phyloP scores from a whole-genome alignment of 2,888 invertebrate species.

The Galerucella calmariensis region DNA sequence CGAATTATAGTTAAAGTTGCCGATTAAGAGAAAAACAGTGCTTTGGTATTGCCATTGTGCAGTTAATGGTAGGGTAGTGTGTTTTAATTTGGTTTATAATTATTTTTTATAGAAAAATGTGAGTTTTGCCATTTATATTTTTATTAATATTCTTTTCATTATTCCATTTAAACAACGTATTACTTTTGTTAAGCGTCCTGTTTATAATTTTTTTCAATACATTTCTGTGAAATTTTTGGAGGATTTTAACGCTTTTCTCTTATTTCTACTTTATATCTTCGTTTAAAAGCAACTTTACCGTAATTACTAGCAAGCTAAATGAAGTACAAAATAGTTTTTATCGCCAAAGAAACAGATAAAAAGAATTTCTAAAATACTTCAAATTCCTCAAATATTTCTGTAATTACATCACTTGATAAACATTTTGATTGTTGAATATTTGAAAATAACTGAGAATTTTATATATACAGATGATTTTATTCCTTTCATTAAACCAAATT shows the following conservation, averaged over 20 bases:
- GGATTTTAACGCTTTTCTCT: background rate
- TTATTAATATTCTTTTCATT: background rate
- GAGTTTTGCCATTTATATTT: background rate
- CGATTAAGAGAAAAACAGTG: background rate
- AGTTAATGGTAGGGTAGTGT: background rate
- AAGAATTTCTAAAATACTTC: slow-evolving; percentile 37
- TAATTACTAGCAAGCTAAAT: background rate
- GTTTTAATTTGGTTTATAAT: slow-evolving; percentile 15
- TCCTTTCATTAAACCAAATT: slow-evolving; percentile 2
- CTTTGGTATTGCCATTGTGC: slow-evolving; percentile 11
- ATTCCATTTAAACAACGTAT: background rate
- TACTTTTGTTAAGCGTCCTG: too few species aligned
- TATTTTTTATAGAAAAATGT: slow-evolving; percentile 20
- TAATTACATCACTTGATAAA: slow-evolving; percentile 46
- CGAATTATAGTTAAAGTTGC: background rate
- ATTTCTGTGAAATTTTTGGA: background rate
- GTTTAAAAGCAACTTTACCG: background rate
- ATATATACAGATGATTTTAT: slow-evolving; percentile 11
- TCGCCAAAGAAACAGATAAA: background rate
- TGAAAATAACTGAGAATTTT: slow-evolving; percentile 8
- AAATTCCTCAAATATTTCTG: slow-evolving; percentile 50
- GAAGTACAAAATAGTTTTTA: background rate
- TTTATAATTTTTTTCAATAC: too few species aligned
- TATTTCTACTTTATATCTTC: background rate
- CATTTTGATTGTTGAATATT: slow-evolving; percentile 24